Evolutionary conservation across 2,113 vertebrate species (phyloP).

Genomic region (Coptodon bakossiorum): DNA sequence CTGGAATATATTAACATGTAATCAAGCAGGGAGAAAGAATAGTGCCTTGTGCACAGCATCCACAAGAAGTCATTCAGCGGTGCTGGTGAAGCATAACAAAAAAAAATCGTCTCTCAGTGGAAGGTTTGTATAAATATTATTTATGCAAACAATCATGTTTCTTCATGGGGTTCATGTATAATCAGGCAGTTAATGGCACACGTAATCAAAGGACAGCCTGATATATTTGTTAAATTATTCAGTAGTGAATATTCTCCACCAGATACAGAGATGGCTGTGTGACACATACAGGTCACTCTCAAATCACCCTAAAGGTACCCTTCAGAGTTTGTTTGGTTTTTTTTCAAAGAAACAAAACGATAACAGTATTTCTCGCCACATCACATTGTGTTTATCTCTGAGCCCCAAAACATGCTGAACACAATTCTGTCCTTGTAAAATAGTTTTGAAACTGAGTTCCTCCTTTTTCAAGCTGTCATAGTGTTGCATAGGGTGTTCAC

Average conservation of each 20-base stretch:
- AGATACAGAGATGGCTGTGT: neutral
- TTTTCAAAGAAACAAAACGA: neutral
- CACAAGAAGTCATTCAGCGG: neutral
- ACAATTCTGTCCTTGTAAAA: neutral
- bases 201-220: neutral
- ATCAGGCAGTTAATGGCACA: neutral
- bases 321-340: neutral
- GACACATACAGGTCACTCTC: neutral
- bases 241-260: neutral
- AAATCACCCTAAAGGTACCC: neutral
- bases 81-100: neutral
- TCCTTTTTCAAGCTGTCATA: neutral
- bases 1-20: neutral
- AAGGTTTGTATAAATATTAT: neutral
- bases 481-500: neutral
- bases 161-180: neutral
- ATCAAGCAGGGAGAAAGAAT: neutral
- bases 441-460: neutral
- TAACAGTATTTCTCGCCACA: neutral
- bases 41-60: neutral
- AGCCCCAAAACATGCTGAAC: neutral
- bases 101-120: neutral
- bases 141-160: neutral
- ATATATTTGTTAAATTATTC: neutral
- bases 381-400: neutral